A percentile compares a stretch with the other conserved stretches of the same genome.
Evolutionary conservation across 2,113 vertebrate species (phyloP).

Genomic region (Rhea pennata): DNA sequence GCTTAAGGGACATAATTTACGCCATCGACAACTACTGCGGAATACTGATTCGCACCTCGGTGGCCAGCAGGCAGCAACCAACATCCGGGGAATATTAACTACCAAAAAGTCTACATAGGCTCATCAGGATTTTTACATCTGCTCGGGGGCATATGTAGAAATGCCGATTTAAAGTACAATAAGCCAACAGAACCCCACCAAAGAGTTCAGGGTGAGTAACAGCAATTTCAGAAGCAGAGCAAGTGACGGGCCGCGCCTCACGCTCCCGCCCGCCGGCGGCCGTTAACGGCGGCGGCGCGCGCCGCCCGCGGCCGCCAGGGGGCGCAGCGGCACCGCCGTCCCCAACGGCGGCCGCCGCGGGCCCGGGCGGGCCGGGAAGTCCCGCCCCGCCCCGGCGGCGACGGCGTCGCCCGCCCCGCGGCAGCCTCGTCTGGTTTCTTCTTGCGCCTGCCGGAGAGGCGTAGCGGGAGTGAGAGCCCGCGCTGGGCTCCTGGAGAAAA

Average conservation of each 20-base stretch:
- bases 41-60: background rate
- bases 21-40: too few relatives aligned
- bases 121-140: background rate
- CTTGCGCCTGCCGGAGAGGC: too few relatives aligned
- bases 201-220: background rate
- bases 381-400: background rate
- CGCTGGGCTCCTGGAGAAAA: too few relatives aligned
- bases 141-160: background rate
- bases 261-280: background rate
- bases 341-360: background rate
- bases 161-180: background rate
- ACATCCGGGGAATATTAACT: background rate
- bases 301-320: background rate
- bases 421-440: fast-evolving
- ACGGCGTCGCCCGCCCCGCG: background rate
- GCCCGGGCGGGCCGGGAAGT: too few relatives aligned
- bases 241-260: background rate
- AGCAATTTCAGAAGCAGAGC: background rate
- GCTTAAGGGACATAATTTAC: background rate
- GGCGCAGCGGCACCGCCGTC: background rate
- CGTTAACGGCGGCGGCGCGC: too few relatives aligned
- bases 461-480: too few relatives aligned
- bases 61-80: too few relatives aligned
- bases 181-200: background rate
- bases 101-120: background rate